Evolutionary conservation across 2,888 invertebrate genomes (phyloP).

Genomic region (Dioctria rufipes): DNA sequence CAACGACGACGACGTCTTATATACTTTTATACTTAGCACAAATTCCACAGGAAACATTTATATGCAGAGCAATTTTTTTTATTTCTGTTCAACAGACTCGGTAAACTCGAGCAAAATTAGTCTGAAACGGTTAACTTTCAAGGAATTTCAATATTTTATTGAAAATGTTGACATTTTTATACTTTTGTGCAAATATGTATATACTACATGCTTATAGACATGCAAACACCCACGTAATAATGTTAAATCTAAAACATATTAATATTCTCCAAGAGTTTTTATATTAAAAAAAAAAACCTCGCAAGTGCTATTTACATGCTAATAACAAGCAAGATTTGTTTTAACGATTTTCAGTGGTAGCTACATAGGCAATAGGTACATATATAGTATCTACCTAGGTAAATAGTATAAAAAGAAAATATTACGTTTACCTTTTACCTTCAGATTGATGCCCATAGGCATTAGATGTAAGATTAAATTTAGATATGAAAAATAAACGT

Average conservation of each 20-base stretch:
- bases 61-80: not conserved
- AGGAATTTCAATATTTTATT: not conserved
- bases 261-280: not conserved
- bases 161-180: too few species aligned
- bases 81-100: not conserved
- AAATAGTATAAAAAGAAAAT: constrained; percentile 12
- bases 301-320: constrained; percentile 25
- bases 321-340: constrained; percentile 39
- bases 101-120: not conserved
- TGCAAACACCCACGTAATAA: too few species aligned
- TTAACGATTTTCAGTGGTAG: constrained; percentile 10
- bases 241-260: not conserved
- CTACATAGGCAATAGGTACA: too few species aligned
- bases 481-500: constrained; percentile 16
- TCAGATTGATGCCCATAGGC: constrained; percentile 39
- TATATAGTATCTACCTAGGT: not conserved
- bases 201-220: too few species aligned
- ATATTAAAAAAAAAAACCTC: not conserved
- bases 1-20: too few species aligned
- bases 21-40: not conserved
- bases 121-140: not conserved
- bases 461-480: constrained; percentile 29
- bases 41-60: not conserved
- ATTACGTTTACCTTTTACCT: constrained; percentile 44
- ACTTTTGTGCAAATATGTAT: not conserved